Percentiles rank a stretch among this genome's conserved stretches.
Conservation (phyloP, 2,113 vertebrate genomes). For the Trichechus manatus region DNA sequence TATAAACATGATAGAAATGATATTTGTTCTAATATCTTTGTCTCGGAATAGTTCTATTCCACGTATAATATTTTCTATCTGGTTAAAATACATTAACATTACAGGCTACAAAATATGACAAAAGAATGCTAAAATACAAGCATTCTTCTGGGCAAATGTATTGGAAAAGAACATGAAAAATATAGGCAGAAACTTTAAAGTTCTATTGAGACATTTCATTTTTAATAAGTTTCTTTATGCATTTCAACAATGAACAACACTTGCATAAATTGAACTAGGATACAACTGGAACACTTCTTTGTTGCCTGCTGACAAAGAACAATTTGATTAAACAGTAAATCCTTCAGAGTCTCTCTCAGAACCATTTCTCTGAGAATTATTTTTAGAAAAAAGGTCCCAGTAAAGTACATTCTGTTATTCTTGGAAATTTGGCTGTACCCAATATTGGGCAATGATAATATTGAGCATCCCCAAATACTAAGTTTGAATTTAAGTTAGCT, state of each 20-base stretch:
- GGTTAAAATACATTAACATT: slow-evolving; percentile 78
- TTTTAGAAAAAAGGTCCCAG: slow-evolving; percentile 66
- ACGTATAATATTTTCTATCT: slow-evolving; percentile 73
- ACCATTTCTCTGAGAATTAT: slow-evolving; percentile 65
- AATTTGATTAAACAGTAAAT: slow-evolving; percentile 82
- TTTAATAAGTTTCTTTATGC: slow-evolving; percentile 80
- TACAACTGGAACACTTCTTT: slow-evolving; percentile 66
- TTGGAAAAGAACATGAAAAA: slow-evolving; percentile 78
- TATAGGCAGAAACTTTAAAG: slow-evolving; percentile 76
- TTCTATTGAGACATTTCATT: slow-evolving; percentile 81
- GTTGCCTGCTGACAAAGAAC: slow-evolving; percentile 70
- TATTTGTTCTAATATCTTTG: slow-evolving; percentile 77
- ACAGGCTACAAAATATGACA: slow-evolving; percentile 74
- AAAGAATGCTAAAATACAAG: slow-evolving; percentile 76
- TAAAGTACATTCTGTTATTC: slow-evolving; percentile 59
- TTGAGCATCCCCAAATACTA: background rate
- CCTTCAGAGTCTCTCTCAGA: slow-evolving; percentile 69
- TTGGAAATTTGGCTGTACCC: slow-evolving; percentile 14
- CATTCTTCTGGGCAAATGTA: slow-evolving; percentile 66
- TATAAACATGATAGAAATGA: slow-evolving; percentile 78
- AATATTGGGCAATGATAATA: slow-evolving; percentile 30
- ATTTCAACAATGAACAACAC: slow-evolving; percentile 62
- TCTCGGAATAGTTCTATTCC: slow-evolving; percentile 75
- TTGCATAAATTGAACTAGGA: slow-evolving; percentile 74
- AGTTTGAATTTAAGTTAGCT: background rate